These are phyloP conservation scores for Takifugu bimaculatus DNA, from an alignment of 2,113 vertebrate species.

Conservation along the genomic window DNA sequence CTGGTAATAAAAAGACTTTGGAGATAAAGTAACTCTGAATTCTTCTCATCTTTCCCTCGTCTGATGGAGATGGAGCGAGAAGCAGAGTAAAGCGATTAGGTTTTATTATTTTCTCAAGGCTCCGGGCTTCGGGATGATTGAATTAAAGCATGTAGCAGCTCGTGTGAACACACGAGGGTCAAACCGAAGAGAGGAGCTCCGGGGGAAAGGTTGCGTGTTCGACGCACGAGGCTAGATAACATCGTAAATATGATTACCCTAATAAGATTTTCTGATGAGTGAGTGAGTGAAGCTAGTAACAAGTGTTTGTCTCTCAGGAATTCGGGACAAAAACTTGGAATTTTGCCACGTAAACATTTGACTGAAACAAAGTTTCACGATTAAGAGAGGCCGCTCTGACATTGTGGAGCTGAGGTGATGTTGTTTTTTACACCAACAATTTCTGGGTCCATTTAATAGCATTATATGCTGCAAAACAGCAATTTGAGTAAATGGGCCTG, in stretches of 20 bases:
- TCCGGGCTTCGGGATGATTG: constrained; percentile 51
- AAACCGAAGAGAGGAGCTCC: constrained; percentile 38
- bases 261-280: constrained; percentile 23
- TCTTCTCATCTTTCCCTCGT: constrained; percentile 31
- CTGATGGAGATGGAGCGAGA: constrained; percentile 37
- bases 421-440: too few species aligned
- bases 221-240: constrained; percentile 44
- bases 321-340: too few species aligned
- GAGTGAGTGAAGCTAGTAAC: constrained; percentile 15
- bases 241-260: background rate
- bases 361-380: too few species aligned
- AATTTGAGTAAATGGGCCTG: too few species aligned
- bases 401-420: too few species aligned
- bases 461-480: too few species aligned
- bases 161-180: constrained; percentile 56
- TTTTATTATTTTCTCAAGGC: constrained; percentile 63
- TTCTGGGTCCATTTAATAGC: too few species aligned
- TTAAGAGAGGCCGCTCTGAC: too few species aligned
- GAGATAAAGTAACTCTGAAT: constrained; percentile 44
- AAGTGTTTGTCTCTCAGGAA: background rate
- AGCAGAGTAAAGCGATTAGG: constrained; percentile 52
- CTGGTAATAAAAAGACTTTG: constrained; percentile 53
- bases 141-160: constrained; percentile 56
- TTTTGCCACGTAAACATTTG: too few species aligned
- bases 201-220: constrained; percentile 26